These are phyloP conservation scores for Tenualosa ilisha DNA, from an alignment of 2,797 vertebrate species.

Conservation along the genomic window DNA sequence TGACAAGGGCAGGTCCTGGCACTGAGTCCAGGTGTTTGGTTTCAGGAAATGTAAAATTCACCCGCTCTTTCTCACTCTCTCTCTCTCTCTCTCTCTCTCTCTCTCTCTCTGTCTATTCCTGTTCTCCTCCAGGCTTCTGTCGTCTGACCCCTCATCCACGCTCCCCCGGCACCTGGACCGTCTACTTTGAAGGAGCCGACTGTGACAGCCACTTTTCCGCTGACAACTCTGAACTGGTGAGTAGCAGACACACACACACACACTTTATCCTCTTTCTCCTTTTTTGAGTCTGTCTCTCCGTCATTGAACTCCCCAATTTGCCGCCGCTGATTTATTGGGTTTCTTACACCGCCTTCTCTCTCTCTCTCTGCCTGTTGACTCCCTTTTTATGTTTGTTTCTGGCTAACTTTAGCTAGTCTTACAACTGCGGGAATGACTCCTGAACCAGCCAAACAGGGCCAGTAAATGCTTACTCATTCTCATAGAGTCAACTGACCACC, in stretches of 20 bases:
- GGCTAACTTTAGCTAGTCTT: background rate
- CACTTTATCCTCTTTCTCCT: background rate
- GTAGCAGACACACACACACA: conserved; percentile 44
- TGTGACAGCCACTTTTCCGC: conserved; percentile 87
- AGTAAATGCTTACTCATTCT: background rate
- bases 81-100: background rate
- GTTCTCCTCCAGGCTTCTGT: conserved; percentile 82
- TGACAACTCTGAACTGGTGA: conserved; percentile 86
- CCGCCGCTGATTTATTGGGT: background rate
- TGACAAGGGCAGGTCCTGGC: background rate
- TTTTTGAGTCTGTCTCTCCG: background rate
- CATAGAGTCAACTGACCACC: background rate
- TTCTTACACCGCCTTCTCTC: background rate
- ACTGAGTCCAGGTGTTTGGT: background rate
- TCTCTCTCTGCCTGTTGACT: background rate
- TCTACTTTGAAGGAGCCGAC: conserved; percentile 94
- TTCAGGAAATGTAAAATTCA: background rate
- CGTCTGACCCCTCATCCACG: conserved; percentile 85
- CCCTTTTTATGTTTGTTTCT: too few species aligned
- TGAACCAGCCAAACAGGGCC: background rate
- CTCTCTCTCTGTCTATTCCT: background rate
- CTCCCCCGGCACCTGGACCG: conserved; percentile 93
- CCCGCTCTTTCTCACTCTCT: background rate
- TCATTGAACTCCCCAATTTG: background rate
- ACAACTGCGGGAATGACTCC: background rate